A percentile compares a stretch with the other conserved stretches of the same genome.
phyloP scores from a whole-genome alignment of 2,113 vertebrate genomes.

The Octodon degus region DNA sequence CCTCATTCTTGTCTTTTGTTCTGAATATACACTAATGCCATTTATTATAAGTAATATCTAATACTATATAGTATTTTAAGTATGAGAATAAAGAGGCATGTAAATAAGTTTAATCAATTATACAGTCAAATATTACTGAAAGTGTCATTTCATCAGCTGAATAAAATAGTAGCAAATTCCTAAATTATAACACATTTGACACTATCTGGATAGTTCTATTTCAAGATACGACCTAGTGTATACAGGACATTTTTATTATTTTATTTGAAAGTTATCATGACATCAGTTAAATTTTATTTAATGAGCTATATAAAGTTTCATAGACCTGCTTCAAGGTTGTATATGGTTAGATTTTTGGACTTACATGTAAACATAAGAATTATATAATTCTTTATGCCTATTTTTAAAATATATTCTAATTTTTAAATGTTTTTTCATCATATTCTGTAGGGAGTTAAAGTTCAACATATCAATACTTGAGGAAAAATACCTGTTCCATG shows the following conservation, averaged over 20 bases:
- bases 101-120: not conserved
- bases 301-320: not conserved
- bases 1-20: not conserved
- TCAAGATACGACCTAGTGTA: not conserved
- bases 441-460: too few species aligned
- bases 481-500: too few species aligned
- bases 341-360: too few species aligned
- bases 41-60: conserved; percentile 15
- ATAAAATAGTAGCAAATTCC: not conserved
- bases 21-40: not conserved
- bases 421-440: too few species aligned
- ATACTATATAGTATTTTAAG: not conserved
- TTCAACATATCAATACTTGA: too few species aligned
- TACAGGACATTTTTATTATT: conserved; percentile 8
- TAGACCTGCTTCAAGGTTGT: too few species aligned
- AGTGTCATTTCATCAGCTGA: not conserved
- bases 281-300: conserved; percentile 32
- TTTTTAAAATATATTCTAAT: too few species aligned
- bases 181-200: not conserved
- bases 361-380: too few species aligned
- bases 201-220: not conserved
- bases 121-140: conserved; percentile 35
- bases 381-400: too few species aligned
- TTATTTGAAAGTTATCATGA: not conserved
- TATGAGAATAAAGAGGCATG: not conserved